Conservation (phyloP, 2,797 vertebrate genomes). For the Geotrypetes seraphini region DNA sequence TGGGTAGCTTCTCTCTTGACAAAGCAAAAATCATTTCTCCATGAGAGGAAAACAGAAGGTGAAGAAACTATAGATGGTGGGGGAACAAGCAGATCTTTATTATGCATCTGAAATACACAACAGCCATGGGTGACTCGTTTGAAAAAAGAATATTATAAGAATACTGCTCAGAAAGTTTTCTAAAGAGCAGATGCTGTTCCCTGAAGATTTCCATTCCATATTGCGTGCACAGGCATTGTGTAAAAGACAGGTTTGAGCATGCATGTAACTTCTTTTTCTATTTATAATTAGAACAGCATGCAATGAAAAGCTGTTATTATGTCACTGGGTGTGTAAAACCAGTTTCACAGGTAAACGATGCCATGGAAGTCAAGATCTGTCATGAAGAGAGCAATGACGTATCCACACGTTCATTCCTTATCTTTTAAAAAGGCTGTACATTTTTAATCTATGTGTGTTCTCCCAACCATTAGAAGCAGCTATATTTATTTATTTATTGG, state of each 20-base stretch:
- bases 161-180: background rate
- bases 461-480: background rate
- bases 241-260: constrained; percentile 40
- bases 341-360: constrained; percentile 41
- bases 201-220: constrained; percentile 3
- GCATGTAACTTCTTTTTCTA: constrained; percentile 26
- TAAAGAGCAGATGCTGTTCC: constrained; percentile 5
- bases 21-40: background rate
- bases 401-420: constrained; percentile 4
- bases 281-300: constrained; percentile 28
- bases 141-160: background rate
- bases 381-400: constrained; percentile 6
- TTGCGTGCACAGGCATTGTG: constrained; percentile 10
- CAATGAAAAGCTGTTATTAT: constrained; percentile 47
- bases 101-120: background rate
- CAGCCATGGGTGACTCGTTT: constrained; percentile 4
- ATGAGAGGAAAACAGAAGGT: background rate
- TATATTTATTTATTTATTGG: background rate
- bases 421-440: constrained; percentile 11
- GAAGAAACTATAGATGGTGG: constrained; percentile 13
- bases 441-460: rapidly evolving
- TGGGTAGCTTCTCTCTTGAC: constrained; percentile 22
- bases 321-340: constrained; percentile 55
- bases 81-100: background rate
- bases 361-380: constrained; percentile 10